phyloP scores from a whole-genome alignment of 2,888 invertebrate genomes.

The Hypercompe scribonia region DNA sequence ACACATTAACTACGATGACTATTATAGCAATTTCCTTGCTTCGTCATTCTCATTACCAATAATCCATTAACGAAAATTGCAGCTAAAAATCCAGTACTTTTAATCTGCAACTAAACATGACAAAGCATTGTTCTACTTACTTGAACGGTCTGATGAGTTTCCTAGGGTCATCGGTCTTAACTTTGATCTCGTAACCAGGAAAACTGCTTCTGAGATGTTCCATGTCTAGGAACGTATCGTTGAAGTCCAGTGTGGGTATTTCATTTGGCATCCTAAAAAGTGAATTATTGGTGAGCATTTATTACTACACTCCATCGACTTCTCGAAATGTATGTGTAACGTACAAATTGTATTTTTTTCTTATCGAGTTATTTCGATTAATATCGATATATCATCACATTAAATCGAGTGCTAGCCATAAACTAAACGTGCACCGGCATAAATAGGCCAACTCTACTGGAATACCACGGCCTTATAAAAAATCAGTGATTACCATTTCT shows the following conservation, averaged over 20 bases:
- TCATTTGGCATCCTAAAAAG: constrained; percentile 93
- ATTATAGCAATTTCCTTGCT: neutral
- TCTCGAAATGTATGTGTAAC: neutral
- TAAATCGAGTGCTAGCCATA: too few species aligned
- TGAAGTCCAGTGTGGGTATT: constrained; percentile 95
- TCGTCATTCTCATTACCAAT: constrained; percentile 5
- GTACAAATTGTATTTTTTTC: neutral
- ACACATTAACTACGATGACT: neutral
- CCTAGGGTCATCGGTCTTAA: constrained; percentile 88
- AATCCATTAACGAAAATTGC: neutral
- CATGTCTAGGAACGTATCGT: constrained; percentile 98
- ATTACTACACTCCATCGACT: neutral
- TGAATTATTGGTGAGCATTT: neutral
- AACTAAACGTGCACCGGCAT: too few species aligned
- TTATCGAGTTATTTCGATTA: too few species aligned
- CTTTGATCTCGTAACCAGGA: constrained; percentile 92
- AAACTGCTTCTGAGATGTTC: constrained; percentile 96
- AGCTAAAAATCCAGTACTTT: neutral
- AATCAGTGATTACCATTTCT: too few species aligned
- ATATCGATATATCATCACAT: too few species aligned
- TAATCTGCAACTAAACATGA: neutral
- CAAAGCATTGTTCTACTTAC: constrained; percentile 72
- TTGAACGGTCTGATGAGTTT: constrained; percentile 93
- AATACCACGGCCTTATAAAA: too few species aligned
- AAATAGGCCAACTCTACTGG: too few species aligned